Conservation (phyloP, 2,797 vertebrate genomes). For the Liparis tanakae region DNA sequence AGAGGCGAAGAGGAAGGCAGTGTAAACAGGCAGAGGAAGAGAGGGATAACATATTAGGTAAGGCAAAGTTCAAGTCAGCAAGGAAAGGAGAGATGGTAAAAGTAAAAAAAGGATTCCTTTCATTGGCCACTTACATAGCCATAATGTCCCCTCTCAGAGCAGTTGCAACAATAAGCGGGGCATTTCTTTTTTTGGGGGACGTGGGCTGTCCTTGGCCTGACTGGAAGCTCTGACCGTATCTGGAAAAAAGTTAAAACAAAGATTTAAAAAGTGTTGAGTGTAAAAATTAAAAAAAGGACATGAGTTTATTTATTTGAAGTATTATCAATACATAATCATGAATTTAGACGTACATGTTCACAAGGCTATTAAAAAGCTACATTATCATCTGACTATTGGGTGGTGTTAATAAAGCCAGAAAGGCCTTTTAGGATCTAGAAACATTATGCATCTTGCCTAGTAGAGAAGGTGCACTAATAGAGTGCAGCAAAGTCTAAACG, state of each 20-base stretch:
- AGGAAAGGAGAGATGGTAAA: background rate
- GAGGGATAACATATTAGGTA: background rate
- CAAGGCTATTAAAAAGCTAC: background rate
- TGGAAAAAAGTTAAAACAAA: slow-evolving; percentile 36
- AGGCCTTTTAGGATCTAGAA: background rate
- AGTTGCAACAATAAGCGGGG: slow-evolving; percentile 75
- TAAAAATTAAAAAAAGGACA: slow-evolving; percentile 15
- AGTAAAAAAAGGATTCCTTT: slow-evolving; percentile 58
- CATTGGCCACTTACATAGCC: slow-evolving; percentile 81
- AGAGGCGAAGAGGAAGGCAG: background rate
- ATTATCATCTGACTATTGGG: background rate
- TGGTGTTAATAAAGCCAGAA: background rate
- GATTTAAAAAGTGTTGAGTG: too few relatives aligned
- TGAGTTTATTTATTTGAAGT: background rate
- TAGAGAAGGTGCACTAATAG: background rate
- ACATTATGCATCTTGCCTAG: background rate
- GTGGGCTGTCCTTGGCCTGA: slow-evolving; percentile 28
- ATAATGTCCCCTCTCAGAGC: slow-evolving; percentile 70
- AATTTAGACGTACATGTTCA: background rate
- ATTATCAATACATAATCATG: background rate
- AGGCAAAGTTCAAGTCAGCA: slow-evolving; percentile 5
- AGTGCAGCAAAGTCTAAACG: background rate
- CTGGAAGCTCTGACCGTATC: slow-evolving; percentile 56
- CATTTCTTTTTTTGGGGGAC: slow-evolving; percentile 22
- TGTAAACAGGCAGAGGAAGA: background rate